These are phyloP conservation scores for Spea multiplicata DNA, from an alignment of 2,113 vertebrate genomes.

Conservation along the genomic window DNA sequence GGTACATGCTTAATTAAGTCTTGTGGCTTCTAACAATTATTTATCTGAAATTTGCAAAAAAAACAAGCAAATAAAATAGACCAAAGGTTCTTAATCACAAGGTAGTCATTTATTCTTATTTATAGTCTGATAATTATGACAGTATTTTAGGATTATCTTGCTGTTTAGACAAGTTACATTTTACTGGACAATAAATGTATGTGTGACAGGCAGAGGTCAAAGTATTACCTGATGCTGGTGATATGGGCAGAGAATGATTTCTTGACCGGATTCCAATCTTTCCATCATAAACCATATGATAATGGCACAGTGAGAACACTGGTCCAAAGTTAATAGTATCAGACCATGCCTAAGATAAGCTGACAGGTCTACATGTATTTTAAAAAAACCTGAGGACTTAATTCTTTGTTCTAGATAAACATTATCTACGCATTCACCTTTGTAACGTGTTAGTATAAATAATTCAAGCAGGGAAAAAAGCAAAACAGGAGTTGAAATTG, in stretches of 20 bases:
- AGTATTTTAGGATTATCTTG: background rate
- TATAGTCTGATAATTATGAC: background rate
- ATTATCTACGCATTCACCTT: conserved; percentile 30
- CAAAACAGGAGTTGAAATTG: no score
- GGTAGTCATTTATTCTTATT: background rate
- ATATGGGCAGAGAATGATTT: background rate
- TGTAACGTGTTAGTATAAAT: background rate
- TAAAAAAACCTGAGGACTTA: background rate
- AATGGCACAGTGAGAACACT: background rate
- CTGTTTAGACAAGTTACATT: background rate
- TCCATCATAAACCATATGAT: conserved; percentile 9
- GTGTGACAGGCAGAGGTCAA: background rate
- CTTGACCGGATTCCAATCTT: background rate
- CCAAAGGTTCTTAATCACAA: no score
- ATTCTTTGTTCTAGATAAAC: conserved; percentile 5
- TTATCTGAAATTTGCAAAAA: no score
- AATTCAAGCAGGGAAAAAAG: no score
- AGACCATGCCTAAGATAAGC: conserved; percentile 13
- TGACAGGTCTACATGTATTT: background rate
- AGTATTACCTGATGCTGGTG: background rate
- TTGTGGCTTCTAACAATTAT: no score
- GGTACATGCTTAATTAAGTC: no score
- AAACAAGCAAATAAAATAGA: no score
- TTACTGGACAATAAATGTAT: background rate
- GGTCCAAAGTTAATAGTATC: background rate